Base-by-base conservation (phyloP, 1,140 invertebrate species). In the Sinonovacula constricta region DNA sequence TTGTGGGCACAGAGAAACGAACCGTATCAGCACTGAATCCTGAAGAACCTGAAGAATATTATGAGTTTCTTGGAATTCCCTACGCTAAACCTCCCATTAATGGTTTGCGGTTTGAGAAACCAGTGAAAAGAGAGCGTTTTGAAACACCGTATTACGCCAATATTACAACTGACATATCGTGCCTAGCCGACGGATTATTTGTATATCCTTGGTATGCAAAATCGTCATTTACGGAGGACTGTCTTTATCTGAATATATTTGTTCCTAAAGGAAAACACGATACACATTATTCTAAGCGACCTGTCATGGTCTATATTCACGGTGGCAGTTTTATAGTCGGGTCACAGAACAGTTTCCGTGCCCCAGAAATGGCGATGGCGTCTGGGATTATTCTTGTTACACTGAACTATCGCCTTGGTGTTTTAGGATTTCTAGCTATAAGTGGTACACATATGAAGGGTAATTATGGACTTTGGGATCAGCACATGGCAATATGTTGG, bases 221-320 rank as follows among this genome's bases (percentile, higher is more conserved):
- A n/a, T n/a, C n/a, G n/a, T n/a, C n/a, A n/a, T n/a, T n/a, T n/a
- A n/a, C 18, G 0, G 66, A 69, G 22, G 66, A 69, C 28, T 69
- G 66, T 51, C 49, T 69, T 15, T 56, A n/a, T 69, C 28, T 69
- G 1, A 69, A 69, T 22, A 15, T 69, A 0, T 69, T 31, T 96
- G 94, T 81, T 97, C 99, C 93, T 97, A 99, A 91, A 99, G 98
- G 90, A n/a, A n/a, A n/a, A n/a, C n/a, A n/a, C 10, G 39, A 45
- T 26, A 3, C 62, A 1, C 39, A 26, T 22, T 26, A 95, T 98
- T 14, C 93, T 91, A 91, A 86, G 94, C 82, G 96, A 96, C 1
- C 97, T 28, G 96, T 98, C 24, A 94, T 98, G 94, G 93, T 98
- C 33, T 98, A 97, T 97, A 95, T 98, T 77, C 98, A 96, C 89